A percentile compares a stretch with the other conserved stretches of the same genome.
These are phyloP conservation scores for Notiomystis cincta DNA, from an alignment of 2,113 vertebrate genomes.

Conservation along the genomic window DNA sequence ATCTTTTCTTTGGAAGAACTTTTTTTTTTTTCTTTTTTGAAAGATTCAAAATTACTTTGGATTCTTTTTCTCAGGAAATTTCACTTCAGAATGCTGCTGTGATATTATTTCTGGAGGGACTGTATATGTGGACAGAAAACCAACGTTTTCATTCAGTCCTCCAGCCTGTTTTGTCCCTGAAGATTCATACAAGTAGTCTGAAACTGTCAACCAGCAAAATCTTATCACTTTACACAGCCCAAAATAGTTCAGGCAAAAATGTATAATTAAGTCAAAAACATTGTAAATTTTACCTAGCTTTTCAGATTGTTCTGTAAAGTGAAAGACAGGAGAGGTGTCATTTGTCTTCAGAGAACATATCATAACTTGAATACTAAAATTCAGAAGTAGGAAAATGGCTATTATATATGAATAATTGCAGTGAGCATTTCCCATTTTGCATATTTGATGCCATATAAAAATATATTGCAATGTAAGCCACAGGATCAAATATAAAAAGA, in stretches of 20 bases:
- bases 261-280: neutral
- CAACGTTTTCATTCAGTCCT: neutral
- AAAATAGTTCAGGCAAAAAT: neutral
- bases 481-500: neutral
- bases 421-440: neutral
- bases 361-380: constrained; percentile 11
- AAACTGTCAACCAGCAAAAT: neutral
- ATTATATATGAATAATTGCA: constrained; percentile 1
- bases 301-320: neutral
- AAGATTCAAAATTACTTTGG: neutral
- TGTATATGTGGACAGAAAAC: neutral
- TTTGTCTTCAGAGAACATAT: constrained; percentile 1
- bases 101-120: neutral
- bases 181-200: neutral
- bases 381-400: neutral
- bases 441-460: neutral
- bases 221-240: neutral
- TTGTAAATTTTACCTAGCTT: neutral
- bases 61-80: neutral
- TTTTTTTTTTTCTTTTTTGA: neutral
- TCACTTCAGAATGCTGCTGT: neutral
- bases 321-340: neutral
- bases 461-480: neutral
- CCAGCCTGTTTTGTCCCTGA: neutral
- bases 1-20: neutral